phyloP scores from a whole-genome alignment of 1,140 invertebrate genomes.

The Heliconius congener region DNA sequence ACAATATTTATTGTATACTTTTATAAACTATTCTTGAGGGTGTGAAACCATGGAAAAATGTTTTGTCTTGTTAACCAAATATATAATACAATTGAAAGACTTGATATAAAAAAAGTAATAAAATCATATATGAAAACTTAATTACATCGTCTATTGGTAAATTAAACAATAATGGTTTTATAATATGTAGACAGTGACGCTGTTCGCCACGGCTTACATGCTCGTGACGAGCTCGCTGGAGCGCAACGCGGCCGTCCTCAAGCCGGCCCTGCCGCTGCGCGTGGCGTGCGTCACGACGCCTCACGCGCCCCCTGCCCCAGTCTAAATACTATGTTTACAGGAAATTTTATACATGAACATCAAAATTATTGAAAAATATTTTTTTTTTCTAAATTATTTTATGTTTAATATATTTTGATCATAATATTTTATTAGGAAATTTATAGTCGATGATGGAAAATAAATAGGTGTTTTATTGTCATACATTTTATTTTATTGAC shows the following conservation, averaged over 20 bases:
- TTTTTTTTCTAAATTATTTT: background rate
- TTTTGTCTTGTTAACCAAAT: no score
- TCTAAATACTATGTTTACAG: background rate
- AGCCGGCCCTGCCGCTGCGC: constrained; percentile 52
- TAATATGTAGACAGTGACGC: constrained; percentile 55
- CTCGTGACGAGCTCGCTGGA: constrained; percentile 57
- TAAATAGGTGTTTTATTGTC: constrained; percentile 42
- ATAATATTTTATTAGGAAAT: background rate
- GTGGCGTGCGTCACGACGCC: constrained; percentile 52
- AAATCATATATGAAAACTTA: no score
- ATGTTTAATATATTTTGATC: background rate
- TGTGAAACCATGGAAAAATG: no score
- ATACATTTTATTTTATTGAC: constrained; percentile 44
- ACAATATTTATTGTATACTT: no score
- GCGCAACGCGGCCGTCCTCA: constrained; percentile 41
- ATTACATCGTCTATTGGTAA: background rate
- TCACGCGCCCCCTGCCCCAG: background rate
- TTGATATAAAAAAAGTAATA: no score
- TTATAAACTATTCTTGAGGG: no score
- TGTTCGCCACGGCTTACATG: constrained; percentile 60
- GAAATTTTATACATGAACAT: background rate
- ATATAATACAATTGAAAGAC: no score
- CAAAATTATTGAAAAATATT: background rate
- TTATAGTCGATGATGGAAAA: constrained; percentile 27
- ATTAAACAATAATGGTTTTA: background rate